Evolutionary conservation across 2,888 invertebrate species (phyloP), one percentile per base, ranked within the genome.

Genomic region (Eumacrocentrus americanus): DNA sequence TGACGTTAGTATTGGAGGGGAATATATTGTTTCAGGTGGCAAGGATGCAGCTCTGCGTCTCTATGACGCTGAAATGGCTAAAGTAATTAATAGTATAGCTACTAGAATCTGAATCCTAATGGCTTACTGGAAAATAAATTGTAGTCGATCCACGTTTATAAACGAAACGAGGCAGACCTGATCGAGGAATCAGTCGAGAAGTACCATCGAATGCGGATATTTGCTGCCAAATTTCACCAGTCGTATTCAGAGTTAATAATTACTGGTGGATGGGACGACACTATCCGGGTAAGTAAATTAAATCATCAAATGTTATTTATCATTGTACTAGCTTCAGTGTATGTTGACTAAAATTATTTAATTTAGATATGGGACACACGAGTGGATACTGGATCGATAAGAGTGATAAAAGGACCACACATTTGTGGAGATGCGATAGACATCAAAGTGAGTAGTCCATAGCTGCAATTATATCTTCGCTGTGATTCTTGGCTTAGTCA

Each of bases 361-460:
- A 44, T 51, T 18, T 18, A 87, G 87, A 82, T 87, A 58, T 87
- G 87, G 87, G 87, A 87, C 67, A 74, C 77, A 12, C 78, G 87
- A 62, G 82, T 83, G 54, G 74, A 80, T 50, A 75, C 82, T 4
- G 86, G 86, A 2, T 84, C 84, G 60, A 80, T 84, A 9, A 82
- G 82, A 75, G 83, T 83, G 1, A 85, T 87, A 56, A 82, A 83
- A 73, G 87, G 86, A 2, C 85, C 87, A 7, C 80, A 85, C 62
- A 81, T 87, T 65, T 85, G 84, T 68, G 83, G 84, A 54, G 84
- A 87, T 61, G 83, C 85, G 25, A 83, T 87, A 38, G 87, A 87
- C 66, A 68, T 86, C 9, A 83, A 81, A 68, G 87, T 86, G 76
- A 81, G 82, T 76, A 62, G 25, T 6, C 22, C 4, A 22, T 3